Conservation (phyloP, 2,113 vertebrate species). For the Nannobrachium achirus region DNA sequence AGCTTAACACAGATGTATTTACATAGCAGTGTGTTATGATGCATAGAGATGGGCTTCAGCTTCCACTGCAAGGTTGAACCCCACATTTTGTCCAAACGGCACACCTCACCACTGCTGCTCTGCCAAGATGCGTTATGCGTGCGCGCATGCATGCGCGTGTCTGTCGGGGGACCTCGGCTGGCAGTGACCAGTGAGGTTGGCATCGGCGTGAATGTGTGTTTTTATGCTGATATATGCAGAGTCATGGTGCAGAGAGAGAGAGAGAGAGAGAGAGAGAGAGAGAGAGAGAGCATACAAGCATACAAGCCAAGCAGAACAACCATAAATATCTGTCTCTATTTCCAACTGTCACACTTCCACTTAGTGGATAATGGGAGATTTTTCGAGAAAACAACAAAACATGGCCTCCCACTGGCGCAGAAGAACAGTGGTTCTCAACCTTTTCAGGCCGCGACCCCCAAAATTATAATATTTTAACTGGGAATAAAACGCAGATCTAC, state of each 20-base stretch:
- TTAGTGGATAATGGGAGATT: background rate
- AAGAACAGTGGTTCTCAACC: too few species aligned
- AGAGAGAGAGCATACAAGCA: background rate
- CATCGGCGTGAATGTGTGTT: slow-evolving; percentile 45
- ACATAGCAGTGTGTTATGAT: too few species aligned
- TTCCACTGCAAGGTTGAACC: background rate
- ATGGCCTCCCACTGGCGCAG: too few species aligned
- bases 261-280: background rate
- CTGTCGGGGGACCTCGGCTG: slow-evolving; percentile 26
- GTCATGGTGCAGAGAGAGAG: slow-evolving; percentile 61
- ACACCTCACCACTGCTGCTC: background rate
- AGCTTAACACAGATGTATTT: too few species aligned
- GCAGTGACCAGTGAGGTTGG: slow-evolving; percentile 29
- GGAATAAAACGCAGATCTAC: too few species aligned
- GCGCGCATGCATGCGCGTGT: background rate
- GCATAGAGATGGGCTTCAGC: too few species aligned
- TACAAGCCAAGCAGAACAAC: background rate
- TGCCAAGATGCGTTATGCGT: background rate
- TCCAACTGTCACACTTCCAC: slow-evolving; percentile 14
- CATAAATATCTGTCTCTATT: slow-evolving; percentile 5
- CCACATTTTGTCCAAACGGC: background rate
- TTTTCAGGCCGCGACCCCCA: too few species aligned
- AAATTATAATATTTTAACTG: too few species aligned
- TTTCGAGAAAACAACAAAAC: too few species aligned
- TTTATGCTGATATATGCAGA: slow-evolving; percentile 61